These are phyloP conservation scores for Maniola jurtina DNA, from an alignment of 1,140 invertebrate species.

Conservation along the genomic window DNA sequence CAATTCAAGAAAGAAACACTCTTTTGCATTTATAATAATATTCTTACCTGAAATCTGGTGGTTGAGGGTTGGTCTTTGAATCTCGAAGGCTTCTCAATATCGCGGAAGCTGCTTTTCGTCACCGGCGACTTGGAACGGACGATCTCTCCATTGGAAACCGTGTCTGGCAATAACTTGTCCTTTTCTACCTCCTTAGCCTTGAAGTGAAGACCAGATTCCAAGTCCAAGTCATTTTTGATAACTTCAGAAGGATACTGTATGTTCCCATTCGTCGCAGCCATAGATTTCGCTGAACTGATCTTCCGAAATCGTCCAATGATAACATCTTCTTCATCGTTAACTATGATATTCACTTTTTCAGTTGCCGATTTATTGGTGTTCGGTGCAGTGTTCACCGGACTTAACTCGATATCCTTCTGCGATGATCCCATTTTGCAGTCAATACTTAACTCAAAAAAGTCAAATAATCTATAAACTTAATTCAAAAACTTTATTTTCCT, in stretches of 20 bases:
- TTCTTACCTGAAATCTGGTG: conserved; percentile 79
- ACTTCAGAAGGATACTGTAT: conserved; percentile 66
- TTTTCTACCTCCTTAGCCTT: conserved; percentile 49
- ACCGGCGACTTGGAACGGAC: conserved; percentile 49
- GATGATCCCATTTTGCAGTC: conserved; percentile 51
- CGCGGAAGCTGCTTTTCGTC: conserved; percentile 81
- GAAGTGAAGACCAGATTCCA: conserved; percentile 67
- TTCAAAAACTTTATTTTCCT: conserved; percentile 36
- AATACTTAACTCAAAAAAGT: not conserved
- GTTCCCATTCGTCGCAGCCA: conserved; percentile 76
- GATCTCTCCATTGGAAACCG: conserved; percentile 35
- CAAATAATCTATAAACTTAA: conserved; percentile 30
- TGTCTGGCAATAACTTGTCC: conserved; percentile 49
- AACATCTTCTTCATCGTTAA: conserved; percentile 70
- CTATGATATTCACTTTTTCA: conserved; percentile 44
- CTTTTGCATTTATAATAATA: too few relatives aligned
- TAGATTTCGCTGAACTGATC: conserved; percentile 76
- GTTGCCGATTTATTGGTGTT: conserved; percentile 25
- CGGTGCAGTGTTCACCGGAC: conserved; percentile 50
- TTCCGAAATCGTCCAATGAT: conserved; percentile 76
- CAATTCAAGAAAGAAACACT: too few relatives aligned
- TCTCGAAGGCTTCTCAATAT: conserved; percentile 80
- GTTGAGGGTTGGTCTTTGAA: conserved; percentile 80
- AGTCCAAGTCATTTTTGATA: conserved; percentile 53
- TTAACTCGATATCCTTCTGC: conserved; percentile 68